phyloP scores from a whole-genome alignment of 2,888 invertebrate genomes.

The Caprella mutica region DNA sequence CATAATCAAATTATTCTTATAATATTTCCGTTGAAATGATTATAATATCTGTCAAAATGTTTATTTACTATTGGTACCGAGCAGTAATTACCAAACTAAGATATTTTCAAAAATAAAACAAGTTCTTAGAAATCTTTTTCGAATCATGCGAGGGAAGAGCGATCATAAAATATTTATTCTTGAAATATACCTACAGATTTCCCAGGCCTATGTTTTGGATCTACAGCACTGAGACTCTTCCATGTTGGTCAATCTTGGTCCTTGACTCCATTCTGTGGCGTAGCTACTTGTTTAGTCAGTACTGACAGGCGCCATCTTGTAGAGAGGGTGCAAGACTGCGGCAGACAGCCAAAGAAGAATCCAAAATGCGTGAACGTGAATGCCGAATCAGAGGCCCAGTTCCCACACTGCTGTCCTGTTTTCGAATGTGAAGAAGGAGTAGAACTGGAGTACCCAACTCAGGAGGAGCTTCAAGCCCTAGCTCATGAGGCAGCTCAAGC shows the following conservation, averaged over 20 bases:
- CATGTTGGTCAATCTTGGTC: constrained; percentile 78
- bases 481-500: constrained; percentile 7
- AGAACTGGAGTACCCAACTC: constrained; percentile 45
- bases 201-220: constrained; percentile 82
- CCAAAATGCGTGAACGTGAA: constrained; percentile 76
- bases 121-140: no score
- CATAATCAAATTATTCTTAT: no score
- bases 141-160: no score
- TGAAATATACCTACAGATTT: constrained; percentile 68
- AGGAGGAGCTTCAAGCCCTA: constrained; percentile 8
- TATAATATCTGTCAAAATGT: no score
- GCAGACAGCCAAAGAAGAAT: constrained; percentile 72
- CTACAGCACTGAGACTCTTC: constrained; percentile 74
- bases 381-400: constrained; percentile 66
- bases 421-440: constrained; percentile 77
- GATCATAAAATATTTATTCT: no score
- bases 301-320: constrained; percentile 51
- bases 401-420: constrained; percentile 73
- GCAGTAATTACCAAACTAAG: no score
- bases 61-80: no score
- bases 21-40: no score
- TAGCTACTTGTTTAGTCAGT: constrained; percentile 62
- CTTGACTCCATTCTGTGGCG: constrained; percentile 74
- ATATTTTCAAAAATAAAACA: no score
- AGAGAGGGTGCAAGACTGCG: constrained; percentile 75